A percentile compares a stretch with the other conserved stretches of the same genome.
Conservation (phyloP, 1,140 invertebrate genomes). For the Drosophila dunni region DNA sequence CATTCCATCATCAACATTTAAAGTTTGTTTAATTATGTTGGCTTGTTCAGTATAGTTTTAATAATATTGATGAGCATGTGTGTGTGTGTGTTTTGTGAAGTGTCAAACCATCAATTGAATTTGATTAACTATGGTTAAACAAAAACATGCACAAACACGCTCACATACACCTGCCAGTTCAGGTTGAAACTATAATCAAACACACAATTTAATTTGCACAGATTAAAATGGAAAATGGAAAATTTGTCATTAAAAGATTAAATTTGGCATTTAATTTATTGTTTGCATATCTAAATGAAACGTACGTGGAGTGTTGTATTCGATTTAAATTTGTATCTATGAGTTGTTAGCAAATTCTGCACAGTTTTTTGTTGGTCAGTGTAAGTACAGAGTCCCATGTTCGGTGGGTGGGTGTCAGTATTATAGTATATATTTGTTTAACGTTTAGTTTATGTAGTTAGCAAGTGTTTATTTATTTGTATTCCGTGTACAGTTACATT, state of each 20-base stretch:
- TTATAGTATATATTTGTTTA: slow-evolving; percentile 17
- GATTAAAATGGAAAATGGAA: background rate
- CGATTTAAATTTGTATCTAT: slow-evolving; percentile 11
- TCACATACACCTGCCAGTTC: background rate
- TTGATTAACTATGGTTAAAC: slow-evolving; percentile 13
- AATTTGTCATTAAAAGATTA: slow-evolving; percentile 9
- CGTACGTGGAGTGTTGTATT: background rate
- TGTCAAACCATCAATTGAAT: slow-evolving; percentile 35
- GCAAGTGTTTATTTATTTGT: slow-evolving; percentile 2
- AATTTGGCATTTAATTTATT: background rate
- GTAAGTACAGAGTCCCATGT: slow-evolving; percentile 5
- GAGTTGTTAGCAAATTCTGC: slow-evolving; percentile 1
- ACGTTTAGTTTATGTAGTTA: background rate
- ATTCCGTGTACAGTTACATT: slow-evolving; percentile 1
- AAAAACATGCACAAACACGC: slow-evolving; percentile 3
- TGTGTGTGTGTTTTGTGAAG: slow-evolving; percentile 5
- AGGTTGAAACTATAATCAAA: slow-evolving; percentile 12
- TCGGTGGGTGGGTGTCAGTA: slow-evolving; percentile 47
- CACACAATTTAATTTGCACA: slow-evolving; percentile 24
- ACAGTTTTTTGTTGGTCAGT: background rate
- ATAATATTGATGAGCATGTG: background rate
- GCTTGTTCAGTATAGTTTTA: background rate
- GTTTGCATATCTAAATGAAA: background rate
- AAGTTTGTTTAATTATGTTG: slow-evolving; percentile 1
- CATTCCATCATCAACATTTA: background rate